Percentiles rank a stretch among this genome's conserved stretches.
These are phyloP conservation scores for Plodia interpunctella DNA, from an alignment of 1,140 invertebrate species.

Conservation along the genomic window DNA sequence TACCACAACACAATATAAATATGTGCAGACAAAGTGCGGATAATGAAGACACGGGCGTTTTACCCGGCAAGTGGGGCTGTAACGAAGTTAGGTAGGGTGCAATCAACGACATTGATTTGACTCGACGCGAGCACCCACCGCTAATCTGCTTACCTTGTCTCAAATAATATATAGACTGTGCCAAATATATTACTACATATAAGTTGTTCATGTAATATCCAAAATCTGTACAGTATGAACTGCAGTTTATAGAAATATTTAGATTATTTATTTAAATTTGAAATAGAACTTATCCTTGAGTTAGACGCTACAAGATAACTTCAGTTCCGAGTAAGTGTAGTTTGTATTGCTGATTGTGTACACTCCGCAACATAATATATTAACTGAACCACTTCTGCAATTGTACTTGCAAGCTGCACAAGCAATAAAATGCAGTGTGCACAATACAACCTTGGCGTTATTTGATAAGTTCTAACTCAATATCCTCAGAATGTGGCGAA, in stretches of 20 bases:
- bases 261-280: too few relatives aligned
- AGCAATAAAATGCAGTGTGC: neutral
- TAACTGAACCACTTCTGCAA: neutral
- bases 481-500: neutral
- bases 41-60: neutral
- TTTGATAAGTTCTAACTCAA: constrained; percentile 4
- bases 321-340: too few relatives aligned
- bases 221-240: too few relatives aligned
- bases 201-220: too few relatives aligned
- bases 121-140: constrained; percentile 5
- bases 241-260: too few relatives aligned
- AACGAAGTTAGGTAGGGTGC: constrained; percentile 17
- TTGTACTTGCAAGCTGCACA: neutral
- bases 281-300: too few relatives aligned
- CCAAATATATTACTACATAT: too few relatives aligned
- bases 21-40: too few relatives aligned
- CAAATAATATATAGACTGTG: constrained; percentile 5
- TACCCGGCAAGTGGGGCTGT: constrained; percentile 8
- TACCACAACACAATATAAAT: too few relatives aligned
- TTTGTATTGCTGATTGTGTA: too few relatives aligned
- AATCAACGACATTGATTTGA: constrained; percentile 25
- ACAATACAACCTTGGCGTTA: neutral
- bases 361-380: neutral
- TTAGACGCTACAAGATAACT: too few relatives aligned
- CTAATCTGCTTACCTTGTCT: constrained; percentile 8